A percentile compares a stretch with the other conserved stretches of the same genome.
phyloP scores from a whole-genome alignment of 2,797 vertebrate species.

The Natrix natrix region DNA sequence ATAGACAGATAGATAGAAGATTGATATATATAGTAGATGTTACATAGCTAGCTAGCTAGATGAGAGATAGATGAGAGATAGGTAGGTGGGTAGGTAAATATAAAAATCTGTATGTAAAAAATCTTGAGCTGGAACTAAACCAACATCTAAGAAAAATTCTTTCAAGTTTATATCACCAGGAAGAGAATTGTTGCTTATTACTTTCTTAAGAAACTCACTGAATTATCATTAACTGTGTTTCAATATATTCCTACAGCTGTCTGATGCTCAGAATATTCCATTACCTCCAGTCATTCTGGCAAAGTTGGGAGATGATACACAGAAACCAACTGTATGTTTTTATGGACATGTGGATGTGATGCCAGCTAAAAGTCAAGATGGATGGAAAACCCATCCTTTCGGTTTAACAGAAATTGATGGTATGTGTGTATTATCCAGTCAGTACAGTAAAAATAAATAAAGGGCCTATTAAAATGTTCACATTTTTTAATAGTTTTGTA shows the following conservation, averaged over 20 bases:
- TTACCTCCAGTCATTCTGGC: conserved; percentile 72
- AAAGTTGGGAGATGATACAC: conserved; percentile 64
- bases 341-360: conserved; percentile 79
- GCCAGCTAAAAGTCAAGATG: conserved; percentile 71
- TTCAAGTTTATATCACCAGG: neutral
- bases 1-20: no score
- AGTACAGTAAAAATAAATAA: neutral
- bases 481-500: neutral
- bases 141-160: neutral
- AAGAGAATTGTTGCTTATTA: neutral
- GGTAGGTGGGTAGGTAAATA: neutral
- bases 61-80: no score
- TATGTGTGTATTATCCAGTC: conserved; percentile 40
- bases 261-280: conserved; percentile 62
- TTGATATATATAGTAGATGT: no score
- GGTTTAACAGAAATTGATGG: conserved; percentile 69
- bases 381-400: conserved; percentile 73
- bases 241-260: conserved; percentile 54
- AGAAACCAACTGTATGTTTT: conserved; percentile 73
- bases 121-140: neutral
- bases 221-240: neutral
- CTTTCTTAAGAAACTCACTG: neutral
- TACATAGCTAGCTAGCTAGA: no score
- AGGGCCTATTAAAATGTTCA: neutral
- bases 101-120: neutral